Evolutionary conservation across 2,888 invertebrate genomes (phyloP).

Genomic region (Therioaphis trifolii): DNA sequence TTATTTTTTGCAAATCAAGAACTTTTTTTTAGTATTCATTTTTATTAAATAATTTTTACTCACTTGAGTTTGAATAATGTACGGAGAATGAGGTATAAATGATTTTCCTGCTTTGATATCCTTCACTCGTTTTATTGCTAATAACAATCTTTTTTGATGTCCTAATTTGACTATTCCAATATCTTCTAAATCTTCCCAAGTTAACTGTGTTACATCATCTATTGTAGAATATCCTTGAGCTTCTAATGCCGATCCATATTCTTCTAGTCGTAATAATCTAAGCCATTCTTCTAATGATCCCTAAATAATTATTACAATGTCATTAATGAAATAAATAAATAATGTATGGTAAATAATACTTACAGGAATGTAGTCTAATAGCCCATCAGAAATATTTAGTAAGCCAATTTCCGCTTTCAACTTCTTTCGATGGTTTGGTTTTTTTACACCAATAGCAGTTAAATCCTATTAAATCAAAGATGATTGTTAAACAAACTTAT

Average conservation of each 20-base stretch:
- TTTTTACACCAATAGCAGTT: constrained; percentile 84
- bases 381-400: constrained; percentile 91
- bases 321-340: constrained; percentile 6
- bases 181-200: constrained; percentile 99
- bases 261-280: constrained; percentile 87
- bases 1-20: too few species aligned
- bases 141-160: constrained; percentile 97
- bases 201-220: constrained; percentile 92
- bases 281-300: constrained; percentile 96
- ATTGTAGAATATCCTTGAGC: constrained; percentile 95
- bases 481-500: too few species aligned
- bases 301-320: constrained; percentile 71
- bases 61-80: constrained; percentile 68
- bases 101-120: constrained; percentile 88
- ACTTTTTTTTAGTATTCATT: too few species aligned
- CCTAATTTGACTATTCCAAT: constrained; percentile 93
- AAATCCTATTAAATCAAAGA: constrained; percentile 71
- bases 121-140: constrained; percentile 96
- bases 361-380: constrained; percentile 94
- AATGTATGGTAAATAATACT: constrained; percentile 67
- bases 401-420: constrained; percentile 96
- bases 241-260: constrained; percentile 89
- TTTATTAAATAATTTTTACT: constrained; percentile 42
- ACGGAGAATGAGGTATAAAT: constrained; percentile 65
- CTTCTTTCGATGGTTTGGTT: constrained; percentile 95